Evolutionary conservation across 2,888 invertebrate genomes (phyloP), one percentile per base, ranked within the genome.

Genomic region (Fragum whitleyi): DNA sequence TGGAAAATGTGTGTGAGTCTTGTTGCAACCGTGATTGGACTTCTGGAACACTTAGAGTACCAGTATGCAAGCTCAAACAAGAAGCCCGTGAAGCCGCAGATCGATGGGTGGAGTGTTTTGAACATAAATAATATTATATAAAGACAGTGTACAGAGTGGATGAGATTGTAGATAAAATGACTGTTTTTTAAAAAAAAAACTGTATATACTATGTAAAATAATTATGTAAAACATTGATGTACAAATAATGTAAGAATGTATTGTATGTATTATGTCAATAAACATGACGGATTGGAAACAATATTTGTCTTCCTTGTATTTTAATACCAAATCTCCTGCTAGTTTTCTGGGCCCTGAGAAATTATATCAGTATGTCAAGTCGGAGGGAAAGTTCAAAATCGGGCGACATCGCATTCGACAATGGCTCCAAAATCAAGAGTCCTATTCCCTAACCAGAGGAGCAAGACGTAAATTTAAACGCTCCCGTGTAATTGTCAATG

Each of bases 401-500:
- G 73, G n/a, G 3, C 65, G 68, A 61, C 53, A 80, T 21, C 28
- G 71, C 16, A 77, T 84, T 29, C 29, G 47, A 36, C 51, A 80
- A 78, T 81, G 83, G 83, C 62, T 83, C 16, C 73, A 74, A 55
- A 73, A 74, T 47, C 77, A 83, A 51, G 75, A 80, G 21, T 29
- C 77, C 1, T 84, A 73, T 74, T 80, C 81, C 5, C 36, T 83
- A 55, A 80, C 77, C 3, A 62, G 51, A 71, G 51, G 53, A 53
- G 74, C 61, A 7, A 75, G 76, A 69, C 23, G 65, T 36, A 69
- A 61, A 62, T 76, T 69, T 36, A 36, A 26, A 7, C 72, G 70
- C 14, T 67, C 65, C 11, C 39, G 71, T 47, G 61, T 71, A 16
- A 62, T 74, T 19, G 81, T 81, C 23, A 72, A 74, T 29, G 83